A percentile compares a stretch with the other conserved stretches of the same genome.
Conservation (phyloP, 2,888 invertebrate genomes). For the Pteria penguin region DNA sequence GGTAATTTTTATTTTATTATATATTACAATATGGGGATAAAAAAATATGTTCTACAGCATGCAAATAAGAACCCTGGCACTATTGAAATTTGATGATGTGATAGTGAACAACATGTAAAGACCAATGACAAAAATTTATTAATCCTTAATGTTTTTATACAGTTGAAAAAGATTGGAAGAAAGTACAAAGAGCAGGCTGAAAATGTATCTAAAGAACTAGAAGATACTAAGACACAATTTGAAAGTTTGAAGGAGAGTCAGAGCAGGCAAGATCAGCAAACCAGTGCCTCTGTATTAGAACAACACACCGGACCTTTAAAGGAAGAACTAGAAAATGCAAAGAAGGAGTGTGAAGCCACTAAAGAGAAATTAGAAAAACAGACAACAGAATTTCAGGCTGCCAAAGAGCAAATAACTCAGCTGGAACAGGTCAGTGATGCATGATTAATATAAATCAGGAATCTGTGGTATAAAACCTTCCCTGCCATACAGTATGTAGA, state of each 20-base stretch:
- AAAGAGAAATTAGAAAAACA: slow-evolving; percentile 90
- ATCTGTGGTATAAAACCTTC: no score
- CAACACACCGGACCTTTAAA: slow-evolving; percentile 38
- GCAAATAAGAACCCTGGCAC: no score
- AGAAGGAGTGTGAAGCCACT: slow-evolving; percentile 85
- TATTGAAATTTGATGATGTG: no score
- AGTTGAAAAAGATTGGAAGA: slow-evolving; percentile 90
- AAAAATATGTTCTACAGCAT: no score
- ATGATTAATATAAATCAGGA: neutral
- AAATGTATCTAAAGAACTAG: slow-evolving; percentile 82
- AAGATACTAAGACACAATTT: slow-evolving; percentile 79
- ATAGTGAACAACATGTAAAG: no score
- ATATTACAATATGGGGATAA: no score
- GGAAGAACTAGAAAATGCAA: slow-evolving; percentile 35
- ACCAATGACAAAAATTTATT: no score
- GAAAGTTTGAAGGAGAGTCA: slow-evolving; percentile 72
- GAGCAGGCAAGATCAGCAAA: slow-evolving; percentile 52
- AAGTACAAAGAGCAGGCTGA: slow-evolving; percentile 94
- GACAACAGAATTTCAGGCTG: slow-evolving; percentile 88
- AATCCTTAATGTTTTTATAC: slow-evolving; percentile 28
- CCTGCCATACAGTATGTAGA: neutral
- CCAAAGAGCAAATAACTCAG: slow-evolving; percentile 82
- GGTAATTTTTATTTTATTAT: slow-evolving; percentile 58
- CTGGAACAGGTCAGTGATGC: slow-evolving; percentile 81
- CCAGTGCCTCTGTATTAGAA: slow-evolving; percentile 37